Base-by-base conservation (phyloP, 2,113 vertebrate species). In the Podarcis muralis region DNA sequence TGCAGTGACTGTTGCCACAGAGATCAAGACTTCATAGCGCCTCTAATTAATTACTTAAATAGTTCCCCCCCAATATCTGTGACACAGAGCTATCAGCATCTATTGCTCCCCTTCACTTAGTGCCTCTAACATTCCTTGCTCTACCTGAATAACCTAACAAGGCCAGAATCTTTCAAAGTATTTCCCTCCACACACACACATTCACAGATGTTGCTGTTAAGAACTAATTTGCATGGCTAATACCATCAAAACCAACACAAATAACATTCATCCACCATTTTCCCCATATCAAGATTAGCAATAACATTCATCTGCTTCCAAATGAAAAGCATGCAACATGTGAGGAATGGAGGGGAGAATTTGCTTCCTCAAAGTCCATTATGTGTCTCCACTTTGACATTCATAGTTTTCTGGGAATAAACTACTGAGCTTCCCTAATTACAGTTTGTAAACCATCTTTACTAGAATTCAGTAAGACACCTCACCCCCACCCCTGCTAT, bases 21-120 rank as follows among this genome's bases (percentile, higher is more conserved):
- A 90, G 93, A 75, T 62, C 83, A 75, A 83, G 71, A 95, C 85
- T 93, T 95, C 93, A 89, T 93, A 43, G 94, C 91, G 93, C 81
- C 0, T 0, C 92, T 96, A 96, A 97, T 95, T 92, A 96, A 94
- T 84, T 95, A 87, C 93, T 93, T 78, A 93, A 95, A 92, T 88
- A 94, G 90, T 87, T 87, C 95, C 90, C 30, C 88, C 91, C 22
- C 48, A 53, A 0, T 89, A 87, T 22, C 40, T n/a, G 66, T 92
- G 93, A 93, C 12, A 85, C 81, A 92, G 92, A 89, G 79, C 16
- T 71, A 88, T 91, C 53, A 78, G 92, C 88, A 90, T 78, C 43
- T 83, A 75, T 80, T 89, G 59, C 82, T 80, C 85, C 92, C 66
- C 87, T 92, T 53, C 81, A 48, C 90, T 85, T 25, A 0, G 85